Evolutionary conservation across 2,888 invertebrate species (phyloP).

Genomic region (Lobophora halterata): DNA sequence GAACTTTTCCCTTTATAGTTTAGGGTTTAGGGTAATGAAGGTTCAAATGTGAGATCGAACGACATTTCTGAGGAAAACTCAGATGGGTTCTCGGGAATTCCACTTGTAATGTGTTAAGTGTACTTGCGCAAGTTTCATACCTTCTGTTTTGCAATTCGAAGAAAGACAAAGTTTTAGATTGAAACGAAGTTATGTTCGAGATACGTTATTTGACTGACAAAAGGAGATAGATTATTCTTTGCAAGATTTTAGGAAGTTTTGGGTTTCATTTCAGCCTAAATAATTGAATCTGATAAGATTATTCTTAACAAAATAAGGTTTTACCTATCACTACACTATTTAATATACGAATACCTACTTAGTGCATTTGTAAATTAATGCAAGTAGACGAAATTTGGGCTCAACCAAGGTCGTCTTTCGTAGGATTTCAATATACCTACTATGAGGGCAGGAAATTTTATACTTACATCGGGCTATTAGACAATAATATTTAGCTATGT

Average conservation of each 20-base stretch:
- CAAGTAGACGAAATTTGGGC: no score
- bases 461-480: no score
- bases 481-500: no score
- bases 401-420: no score
- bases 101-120: constrained; percentile 29
- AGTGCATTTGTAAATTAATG: no score
- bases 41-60: constrained; percentile 36
- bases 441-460: no score
- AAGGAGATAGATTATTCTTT: not conserved
- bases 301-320: no score
- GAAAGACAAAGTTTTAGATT: constrained; percentile 4
- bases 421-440: no score
- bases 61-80: constrained; percentile 39
- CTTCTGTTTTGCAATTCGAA: constrained; percentile 21
- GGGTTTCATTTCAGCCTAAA: not conserved
- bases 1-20: constrained; percentile 40
- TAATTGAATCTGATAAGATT: no score
- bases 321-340: no score
- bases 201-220: constrained; percentile 4
- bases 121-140: constrained; percentile 15
- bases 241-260: not conserved
- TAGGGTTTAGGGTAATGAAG: constrained; percentile 39
- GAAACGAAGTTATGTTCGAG: constrained; percentile 8
- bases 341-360: no score
- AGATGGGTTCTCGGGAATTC: constrained; percentile 31